Evolutionary conservation across 2,797 vertebrate genomes (phyloP), one percentile per base, ranked within the genome.

Genomic region (Spinus olivaceus): DNA sequence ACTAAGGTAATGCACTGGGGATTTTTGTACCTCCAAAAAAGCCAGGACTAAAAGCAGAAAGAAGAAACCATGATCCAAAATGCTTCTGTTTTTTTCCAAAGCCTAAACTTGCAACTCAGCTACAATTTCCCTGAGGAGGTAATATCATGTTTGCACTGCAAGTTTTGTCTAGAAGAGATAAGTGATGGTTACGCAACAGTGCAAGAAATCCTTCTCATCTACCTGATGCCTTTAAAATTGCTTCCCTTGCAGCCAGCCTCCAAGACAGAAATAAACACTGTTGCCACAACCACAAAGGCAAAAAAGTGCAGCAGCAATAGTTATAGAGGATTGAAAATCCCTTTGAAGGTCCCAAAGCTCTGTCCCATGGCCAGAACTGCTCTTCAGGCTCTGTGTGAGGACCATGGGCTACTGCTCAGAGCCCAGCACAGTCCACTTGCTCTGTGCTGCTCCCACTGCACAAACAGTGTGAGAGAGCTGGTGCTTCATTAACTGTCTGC

Each of bases 1-100:
- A 54, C 2, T 37, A 47, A 32, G 1, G 4, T 59, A 70, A 49
- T 1, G 0, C n/a, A 73, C 2, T 2, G 1, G 32, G 28, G 37
- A 69, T 57, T 66, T 57, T 53, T 1, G 9, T 32, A 73, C 5
- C 22, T 56, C 33, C 6, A 57, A 72, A 82, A 80, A 49, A 47
- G 6, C 35, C 35, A 54, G 30, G 33, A 78, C 5, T 57, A 37
- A 71, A 84, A 86, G 41, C 28, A 82, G 50, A 82, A 92, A 59
- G 33, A 71, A 64, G 49, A 28, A 88, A 90, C 1, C 1, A 51
- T 66, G 18, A 18, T 76, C 30, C 4, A 2, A 90, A 93, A 76
- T 6, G 17, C 9, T 25, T 54, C 9, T 0, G 25, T 0, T 15
- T 51, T 63, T 47, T n/a, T 0, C 18, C 12, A 8, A 41, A 67